These are phyloP conservation scores for Notoglanidium macrostoma DNA, from an alignment of 2,797 vertebrate species.

Conservation along the genomic window DNA sequence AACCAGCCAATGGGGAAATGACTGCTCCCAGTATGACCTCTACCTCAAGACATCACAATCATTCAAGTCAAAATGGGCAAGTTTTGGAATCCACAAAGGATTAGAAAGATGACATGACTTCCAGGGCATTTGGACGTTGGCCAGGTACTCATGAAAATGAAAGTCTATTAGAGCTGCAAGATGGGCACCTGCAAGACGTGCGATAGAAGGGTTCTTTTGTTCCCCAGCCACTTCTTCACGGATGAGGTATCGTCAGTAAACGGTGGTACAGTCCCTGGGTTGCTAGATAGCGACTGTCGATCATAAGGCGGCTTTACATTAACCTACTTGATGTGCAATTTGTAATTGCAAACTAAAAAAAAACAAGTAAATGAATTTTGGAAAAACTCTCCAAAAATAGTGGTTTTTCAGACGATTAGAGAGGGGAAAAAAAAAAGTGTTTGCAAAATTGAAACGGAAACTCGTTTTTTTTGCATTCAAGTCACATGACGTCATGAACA, in stretches of 20 bases:
- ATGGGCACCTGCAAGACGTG: not conserved
- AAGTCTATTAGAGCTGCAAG: constrained; percentile 31
- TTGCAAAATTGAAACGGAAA: no score
- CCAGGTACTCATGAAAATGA: constrained; percentile 39
- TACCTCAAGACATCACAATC: constrained; percentile 32
- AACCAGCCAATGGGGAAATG: constrained; percentile 25
- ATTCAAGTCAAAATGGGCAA: constrained; percentile 29
- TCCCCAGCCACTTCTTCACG: constrained; percentile 19
- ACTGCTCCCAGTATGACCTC: constrained; percentile 23
- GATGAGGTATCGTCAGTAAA: constrained; percentile 20
- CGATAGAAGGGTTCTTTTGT: constrained; percentile 22
- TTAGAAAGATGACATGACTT: constrained; percentile 40
- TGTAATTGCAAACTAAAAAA: no score
- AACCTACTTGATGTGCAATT: no score
- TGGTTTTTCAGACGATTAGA: no score
- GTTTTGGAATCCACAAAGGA: constrained; percentile 40
- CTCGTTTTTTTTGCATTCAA: no score
- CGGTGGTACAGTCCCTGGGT: constrained; percentile 20
- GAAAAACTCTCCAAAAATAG: no score
- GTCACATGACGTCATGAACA: no score
- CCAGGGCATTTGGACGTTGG: constrained; percentile 34
- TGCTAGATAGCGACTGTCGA: constrained; percentile 26
- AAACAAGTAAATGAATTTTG: no score
- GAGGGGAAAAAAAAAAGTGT: no score
- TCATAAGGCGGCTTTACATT: no score